phyloP scores from a whole-genome alignment of 2,113 vertebrate genomes.

The Pelvicachromis taeniatus region DNA sequence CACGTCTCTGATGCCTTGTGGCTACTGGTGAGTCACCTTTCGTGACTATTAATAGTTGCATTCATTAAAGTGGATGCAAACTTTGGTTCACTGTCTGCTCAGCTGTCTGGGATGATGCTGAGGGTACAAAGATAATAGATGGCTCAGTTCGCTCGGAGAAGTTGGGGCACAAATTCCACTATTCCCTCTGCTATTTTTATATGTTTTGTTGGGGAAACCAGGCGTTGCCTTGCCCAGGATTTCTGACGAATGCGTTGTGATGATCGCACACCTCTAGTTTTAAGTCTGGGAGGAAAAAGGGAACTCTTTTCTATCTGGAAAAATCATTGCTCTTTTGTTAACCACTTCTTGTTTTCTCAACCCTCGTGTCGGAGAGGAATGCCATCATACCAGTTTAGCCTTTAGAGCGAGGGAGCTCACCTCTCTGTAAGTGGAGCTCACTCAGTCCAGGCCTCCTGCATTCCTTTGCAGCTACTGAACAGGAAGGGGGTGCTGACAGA shows the following conservation, averaged over 20 bases:
- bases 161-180: background rate
- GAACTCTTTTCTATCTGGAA: conserved; percentile 28
- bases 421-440: conserved; percentile 39
- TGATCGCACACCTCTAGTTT: background rate
- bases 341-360: conserved; percentile 40
- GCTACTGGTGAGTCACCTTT: conserved; percentile 38
- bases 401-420: conserved; percentile 17
- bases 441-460: conserved; percentile 43
- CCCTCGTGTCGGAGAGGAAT: conserved; percentile 48
- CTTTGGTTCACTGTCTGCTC: conserved; percentile 41
- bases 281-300: conserved; percentile 6
- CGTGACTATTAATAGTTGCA: conserved; percentile 38
- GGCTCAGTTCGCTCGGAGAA: background rate
- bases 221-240: background rate
- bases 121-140: background rate
- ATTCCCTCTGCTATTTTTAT: background rate
- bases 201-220: conserved; percentile 4
- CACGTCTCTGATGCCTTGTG: conserved; percentile 16
- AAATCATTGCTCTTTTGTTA: background rate
- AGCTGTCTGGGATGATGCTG: background rate
- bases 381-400: conserved; percentile 52
- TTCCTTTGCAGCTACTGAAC: conserved; percentile 36
- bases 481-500: conserved; percentile 28
- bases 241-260: conserved; percentile 2
- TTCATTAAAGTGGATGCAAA: conserved; percentile 31